Evolutionary conservation across 1,140 invertebrate species (phyloP), one percentile per base, ranked within the genome.

Genomic region (Drosophila albomicans): DNA sequence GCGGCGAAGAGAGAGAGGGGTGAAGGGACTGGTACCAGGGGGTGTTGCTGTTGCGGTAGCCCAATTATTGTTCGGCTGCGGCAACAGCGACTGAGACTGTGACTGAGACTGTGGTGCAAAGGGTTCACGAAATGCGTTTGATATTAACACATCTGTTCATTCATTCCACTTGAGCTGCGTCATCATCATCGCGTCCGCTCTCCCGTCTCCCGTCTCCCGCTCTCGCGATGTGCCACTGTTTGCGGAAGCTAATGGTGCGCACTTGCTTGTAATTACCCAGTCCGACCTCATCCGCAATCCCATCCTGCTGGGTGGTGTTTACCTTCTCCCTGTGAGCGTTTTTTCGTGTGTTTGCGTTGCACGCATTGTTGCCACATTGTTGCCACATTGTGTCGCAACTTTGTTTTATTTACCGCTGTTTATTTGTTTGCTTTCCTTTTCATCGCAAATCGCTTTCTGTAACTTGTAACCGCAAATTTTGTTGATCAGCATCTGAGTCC

Each of bases 61-160:
- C 75, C 78, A 79, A 91, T 88, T 84, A 88, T 88, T 87, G 82
- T 72, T 85, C 30, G 13, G 58, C 67, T 81, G 79, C 68, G 35
- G 66, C 8, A 49, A 32, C 32, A 7, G 32, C 5, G 32, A 32
- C 32, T 32, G 32, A 32, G 30, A 32, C 30, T 5, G 30, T 1
- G 30, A 32, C 35, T 38, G 35, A 32, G 20, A n/a, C 25, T 68
- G 48, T 28, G 41, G 5, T 70, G 64, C 79, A 79, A 88, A 88
- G 84, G 84, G 88, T 91, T 85, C 73, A 38, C 46, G 41, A 89
- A 90, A 91, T 91, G 85, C 85, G 90, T 89, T 91, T 90, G 90
- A 79, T 87, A 91, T 91, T 91, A 91, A 91, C 90, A 91, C 90
- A 91, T 91, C 90, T 91, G 90, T 91, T 91, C 90, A 75, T 89